Conservation (phyloP, 2,888 invertebrate species). For the Drosophila gaucha region DNA sequence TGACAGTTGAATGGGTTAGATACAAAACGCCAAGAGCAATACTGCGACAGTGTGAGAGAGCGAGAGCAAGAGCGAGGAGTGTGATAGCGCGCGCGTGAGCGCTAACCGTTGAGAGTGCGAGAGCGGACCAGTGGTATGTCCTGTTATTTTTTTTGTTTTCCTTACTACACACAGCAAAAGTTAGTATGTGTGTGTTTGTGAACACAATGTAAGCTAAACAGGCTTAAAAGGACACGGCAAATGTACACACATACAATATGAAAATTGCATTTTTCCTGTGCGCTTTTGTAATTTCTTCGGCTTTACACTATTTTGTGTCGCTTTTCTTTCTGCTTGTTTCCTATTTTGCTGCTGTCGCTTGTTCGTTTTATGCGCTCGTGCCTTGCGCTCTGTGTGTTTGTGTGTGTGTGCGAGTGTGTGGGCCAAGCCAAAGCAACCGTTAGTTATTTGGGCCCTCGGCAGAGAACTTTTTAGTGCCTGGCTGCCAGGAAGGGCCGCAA, state of each 20-base stretch:
- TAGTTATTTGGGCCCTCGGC: conserved; percentile 65
- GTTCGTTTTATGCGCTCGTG: conserved; percentile 40
- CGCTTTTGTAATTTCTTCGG: conserved; percentile 28
- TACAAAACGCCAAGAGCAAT: conserved; percentile 32
- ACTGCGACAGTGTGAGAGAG: conserved; percentile 2
- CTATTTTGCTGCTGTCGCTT: conserved; percentile 15
- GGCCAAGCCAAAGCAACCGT: conserved; percentile 34
- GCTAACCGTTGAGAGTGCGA: conserved; percentile 15
- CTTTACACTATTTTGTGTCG: conserved; percentile 16
- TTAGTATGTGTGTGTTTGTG: conserved; percentile 16
- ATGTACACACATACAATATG: conserved; percentile 40
- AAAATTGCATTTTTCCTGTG: conserved; percentile 76
- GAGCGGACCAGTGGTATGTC: conserved; percentile 30
- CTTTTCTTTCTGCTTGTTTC: conserved; percentile 17
- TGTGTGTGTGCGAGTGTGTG: conserved; percentile 18
- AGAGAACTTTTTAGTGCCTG: conserved; percentile 69
- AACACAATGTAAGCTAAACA: conserved; percentile 58
- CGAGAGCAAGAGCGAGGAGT: conserved; percentile 9
- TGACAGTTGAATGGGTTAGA: conserved; percentile 48
- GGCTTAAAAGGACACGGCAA: conserved; percentile 46
- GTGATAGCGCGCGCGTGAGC: conserved; percentile 16
- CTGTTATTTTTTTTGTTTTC: conserved; percentile 39
- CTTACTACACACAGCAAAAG: conserved; percentile 20
- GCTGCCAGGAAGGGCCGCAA: conserved; percentile 56
- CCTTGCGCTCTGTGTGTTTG: conserved; percentile 13